Conservation (phyloP, 2,113 vertebrate genomes). For the Podarcis raffonei region DNA sequence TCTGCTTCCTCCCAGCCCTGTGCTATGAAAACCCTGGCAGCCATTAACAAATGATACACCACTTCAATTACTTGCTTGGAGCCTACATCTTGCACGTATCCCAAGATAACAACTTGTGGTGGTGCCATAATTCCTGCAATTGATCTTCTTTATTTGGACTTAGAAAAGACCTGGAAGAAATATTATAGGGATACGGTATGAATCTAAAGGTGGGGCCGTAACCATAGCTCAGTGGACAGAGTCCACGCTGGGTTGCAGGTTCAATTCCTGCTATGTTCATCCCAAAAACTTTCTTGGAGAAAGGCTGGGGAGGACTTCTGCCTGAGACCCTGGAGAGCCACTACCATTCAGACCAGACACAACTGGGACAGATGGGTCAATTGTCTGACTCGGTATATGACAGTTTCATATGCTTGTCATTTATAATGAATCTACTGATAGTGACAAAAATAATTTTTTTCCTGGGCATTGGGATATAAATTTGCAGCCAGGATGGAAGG, state of each 20-base stretch:
- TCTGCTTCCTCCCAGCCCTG: background rate
- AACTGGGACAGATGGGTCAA: no score
- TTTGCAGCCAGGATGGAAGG: background rate
- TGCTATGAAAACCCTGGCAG: background rate
- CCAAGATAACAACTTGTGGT: background rate
- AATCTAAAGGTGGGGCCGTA: background rate
- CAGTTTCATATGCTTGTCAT: background rate
- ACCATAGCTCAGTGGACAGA: background rate
- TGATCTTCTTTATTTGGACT: background rate
- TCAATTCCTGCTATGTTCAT: no score
- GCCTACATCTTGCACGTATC: background rate
- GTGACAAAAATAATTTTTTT: background rate
- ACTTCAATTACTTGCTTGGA: background rate
- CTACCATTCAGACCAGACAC: background rate
- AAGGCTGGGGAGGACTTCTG: background rate
- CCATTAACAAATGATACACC: constrained; percentile 5
- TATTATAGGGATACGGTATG: background rate
- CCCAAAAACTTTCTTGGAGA: background rate
- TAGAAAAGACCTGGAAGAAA: background rate
- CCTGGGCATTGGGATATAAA: background rate
- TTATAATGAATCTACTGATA: background rate
- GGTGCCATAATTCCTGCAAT: background rate
- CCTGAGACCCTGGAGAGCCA: background rate
- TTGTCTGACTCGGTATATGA: background rate
- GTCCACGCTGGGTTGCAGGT: no score